Evolutionary conservation across 1,140 invertebrate genomes (phyloP), one percentile per base, ranked within the genome.

Genomic region (Anthonomus grandis): DNA sequence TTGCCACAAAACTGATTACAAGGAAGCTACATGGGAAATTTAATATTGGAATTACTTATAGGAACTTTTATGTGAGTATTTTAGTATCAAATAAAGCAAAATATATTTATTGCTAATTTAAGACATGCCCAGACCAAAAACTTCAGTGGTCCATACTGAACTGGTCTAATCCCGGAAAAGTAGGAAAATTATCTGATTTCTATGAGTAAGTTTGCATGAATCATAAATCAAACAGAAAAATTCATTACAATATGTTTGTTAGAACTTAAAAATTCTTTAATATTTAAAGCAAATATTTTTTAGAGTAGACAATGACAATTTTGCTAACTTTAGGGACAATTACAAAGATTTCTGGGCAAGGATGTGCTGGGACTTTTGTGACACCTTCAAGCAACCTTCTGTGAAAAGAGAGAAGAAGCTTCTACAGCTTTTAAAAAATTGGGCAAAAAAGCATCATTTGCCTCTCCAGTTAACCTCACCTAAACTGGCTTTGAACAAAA

Each of bases 61-160:
- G 62, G 38, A 68, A 68, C 54, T 70, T 70, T 55, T 63, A 66
- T 55, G 67, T 68, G 59, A 60, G 55, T 60, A 10, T 44, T 42
- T 44, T 24, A 8, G 0, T 19, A 17, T 36, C 12, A 34, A 37
- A 37, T 22, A 34, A 49, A 10, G 5, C 6, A n/a, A 1, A 2
- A 34, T 15, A 37, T 45, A 5, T 19, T 9, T 9, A 21, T 45
- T 23, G 12, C 34, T 22, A 17, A 12, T 64, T 27, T 3, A 38
- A 69, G 65, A 58, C 13, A 31, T 23, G 67, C 23, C 66, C 67
- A 12, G 57, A 70, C 60, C 68, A 66, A 56, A 68, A 70, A 54
- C 25, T 71, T 15, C 64, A 62, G 36, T 70, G 67, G 66, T 57
- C 48, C 8, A 64, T 71, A 55, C 45, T 69, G 19, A 65, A 66